These are phyloP conservation scores for Caradrina kadenii DNA, from an alignment of 2,888 invertebrate species.

Conservation along the genomic window DNA sequence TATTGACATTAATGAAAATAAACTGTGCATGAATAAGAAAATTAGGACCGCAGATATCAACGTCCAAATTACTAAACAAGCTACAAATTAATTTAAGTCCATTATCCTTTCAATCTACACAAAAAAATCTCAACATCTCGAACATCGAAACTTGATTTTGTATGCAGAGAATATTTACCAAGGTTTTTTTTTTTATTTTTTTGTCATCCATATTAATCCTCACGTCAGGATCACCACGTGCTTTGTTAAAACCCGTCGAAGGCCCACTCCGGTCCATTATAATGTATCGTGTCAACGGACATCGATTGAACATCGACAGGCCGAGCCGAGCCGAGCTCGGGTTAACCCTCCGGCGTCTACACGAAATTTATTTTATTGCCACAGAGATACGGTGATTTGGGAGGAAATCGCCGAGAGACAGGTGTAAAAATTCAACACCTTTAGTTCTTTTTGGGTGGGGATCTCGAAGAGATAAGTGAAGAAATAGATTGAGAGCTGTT, in stretches of 20 bases:
- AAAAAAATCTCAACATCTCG: slow-evolving; percentile 73
- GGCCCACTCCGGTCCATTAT: slow-evolving; percentile 86
- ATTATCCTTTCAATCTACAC: slow-evolving; percentile 79
- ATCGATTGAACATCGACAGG: slow-evolving; percentile 89
- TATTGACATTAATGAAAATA: slow-evolving; percentile 56
- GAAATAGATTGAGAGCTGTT: slow-evolving; percentile 86
- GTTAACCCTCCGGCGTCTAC: slow-evolving; percentile 89
- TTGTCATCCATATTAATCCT: slow-evolving; percentile 89
- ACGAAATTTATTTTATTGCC: slow-evolving; percentile 90
- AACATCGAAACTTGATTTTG: slow-evolving; percentile 83
- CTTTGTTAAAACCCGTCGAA: slow-evolving; percentile 89
- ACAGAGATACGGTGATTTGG: slow-evolving; percentile 89
- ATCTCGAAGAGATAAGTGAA: slow-evolving; percentile 83
- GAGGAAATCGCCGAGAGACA: slow-evolving; percentile 88
- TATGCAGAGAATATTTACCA: slow-evolving; percentile 81
- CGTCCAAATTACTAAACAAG: slow-evolving; percentile 71
- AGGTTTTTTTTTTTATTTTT: slow-evolving; percentile 76
- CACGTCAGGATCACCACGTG: slow-evolving; percentile 89
- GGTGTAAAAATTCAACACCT: slow-evolving; percentile 90
- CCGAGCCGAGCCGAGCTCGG: slow-evolving; percentile 76
- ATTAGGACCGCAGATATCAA: slow-evolving; percentile 60
- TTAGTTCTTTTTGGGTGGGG: slow-evolving; percentile 82
- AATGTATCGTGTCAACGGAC: slow-evolving; percentile 90
- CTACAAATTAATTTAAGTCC: slow-evolving; percentile 80
- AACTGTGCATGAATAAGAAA: slow-evolving; percentile 54